A percentile compares a stretch with the other conserved stretches of the same genome.
These are phyloP conservation scores for Simalia tracyae DNA, from an alignment of 2,797 vertebrate genomes.

Conservation along the genomic window DNA sequence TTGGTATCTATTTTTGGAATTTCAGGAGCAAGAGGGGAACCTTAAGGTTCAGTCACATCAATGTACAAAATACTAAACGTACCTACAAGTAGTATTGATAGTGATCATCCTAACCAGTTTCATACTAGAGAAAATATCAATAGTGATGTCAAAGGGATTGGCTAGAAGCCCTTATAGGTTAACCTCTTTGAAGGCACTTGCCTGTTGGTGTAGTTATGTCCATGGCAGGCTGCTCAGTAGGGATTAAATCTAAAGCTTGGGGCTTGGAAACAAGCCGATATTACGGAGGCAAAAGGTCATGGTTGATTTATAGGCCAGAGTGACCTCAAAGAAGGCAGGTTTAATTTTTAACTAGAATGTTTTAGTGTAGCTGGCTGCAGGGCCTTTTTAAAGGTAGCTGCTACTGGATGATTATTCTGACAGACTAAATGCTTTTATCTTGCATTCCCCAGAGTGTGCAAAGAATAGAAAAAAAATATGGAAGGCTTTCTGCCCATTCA, in stretches of 20 bases:
- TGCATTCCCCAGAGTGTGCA: slow-evolving; percentile 10
- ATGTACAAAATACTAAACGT: neutral
- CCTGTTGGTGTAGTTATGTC: slow-evolving; percentile 5
- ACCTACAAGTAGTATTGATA: neutral
- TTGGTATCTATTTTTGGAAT: neutral
- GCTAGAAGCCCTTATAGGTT: slow-evolving; percentile 66
- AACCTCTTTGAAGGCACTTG: slow-evolving; percentile 59
- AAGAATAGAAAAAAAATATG: neutral
- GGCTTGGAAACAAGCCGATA: slow-evolving; percentile 32
- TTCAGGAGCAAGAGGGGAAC: neutral
- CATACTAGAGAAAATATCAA: slow-evolving; percentile 52
- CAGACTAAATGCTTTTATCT: slow-evolving; percentile 17
- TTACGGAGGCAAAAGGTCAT: slow-evolving; percentile 66
- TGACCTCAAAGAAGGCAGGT: slow-evolving; percentile 70
- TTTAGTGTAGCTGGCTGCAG: slow-evolving; percentile 42
- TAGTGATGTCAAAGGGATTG: slow-evolving; percentile 28
- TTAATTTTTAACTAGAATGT: slow-evolving; percentile 70
- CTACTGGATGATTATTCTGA: slow-evolving; percentile 18
- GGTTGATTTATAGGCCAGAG: slow-evolving; percentile 68
- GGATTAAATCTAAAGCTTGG: slow-evolving; percentile 48
- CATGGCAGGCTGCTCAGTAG: neutral
- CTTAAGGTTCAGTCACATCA: neutral
- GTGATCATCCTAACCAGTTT: neutral
- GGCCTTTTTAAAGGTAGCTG: slow-evolving; percentile 37
- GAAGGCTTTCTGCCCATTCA: neutral